A percentile compares a stretch with the other conserved stretches of the same genome.
These are phyloP conservation scores for Noctilio leporinus DNA, from an alignment of 2,113 vertebrate species.

Conservation along the genomic window DNA sequence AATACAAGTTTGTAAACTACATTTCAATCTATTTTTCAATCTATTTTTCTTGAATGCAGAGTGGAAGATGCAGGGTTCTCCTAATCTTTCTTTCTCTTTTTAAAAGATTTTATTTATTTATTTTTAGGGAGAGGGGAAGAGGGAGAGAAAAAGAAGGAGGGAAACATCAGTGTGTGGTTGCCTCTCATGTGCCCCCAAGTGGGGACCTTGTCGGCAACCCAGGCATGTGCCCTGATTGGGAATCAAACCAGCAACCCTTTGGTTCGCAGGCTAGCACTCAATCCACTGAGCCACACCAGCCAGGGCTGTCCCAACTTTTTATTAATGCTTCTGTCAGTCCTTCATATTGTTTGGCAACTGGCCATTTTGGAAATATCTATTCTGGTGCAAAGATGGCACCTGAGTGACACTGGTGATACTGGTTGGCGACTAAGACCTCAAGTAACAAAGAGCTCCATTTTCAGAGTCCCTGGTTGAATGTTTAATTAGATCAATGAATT, in stretches of 20 bases:
- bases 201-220: no score
- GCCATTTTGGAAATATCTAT: conserved; percentile 93
- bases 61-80: conserved; percentile 89
- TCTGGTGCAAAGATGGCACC: conserved; percentile 90
- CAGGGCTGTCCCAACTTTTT: conserved; percentile 85
- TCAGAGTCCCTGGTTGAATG: conserved; percentile 93
- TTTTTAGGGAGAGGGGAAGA: no score
- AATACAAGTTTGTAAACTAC: conserved; percentile 87
- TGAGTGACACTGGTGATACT: conserved; percentile 88
- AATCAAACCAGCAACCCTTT: no score
- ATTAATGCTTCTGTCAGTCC: conserved; percentile 96
- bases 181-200: no score
- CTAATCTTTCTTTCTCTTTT: conserved; percentile 84
- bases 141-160: no score
- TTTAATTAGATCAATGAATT: conserved; percentile 93
- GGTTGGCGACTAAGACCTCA: conserved; percentile 88
- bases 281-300: no score
- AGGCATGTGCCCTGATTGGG: no score
- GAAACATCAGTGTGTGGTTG: no score
- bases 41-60: conserved; percentile 88
- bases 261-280: no score
- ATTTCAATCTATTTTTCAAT: conserved; percentile 82
- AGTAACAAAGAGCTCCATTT: conserved; percentile 94
- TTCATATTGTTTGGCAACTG: conserved; percentile 95
- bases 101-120: no score